Conservation (phyloP, 2,888 invertebrate species). For the Phortica magna region DNA sequence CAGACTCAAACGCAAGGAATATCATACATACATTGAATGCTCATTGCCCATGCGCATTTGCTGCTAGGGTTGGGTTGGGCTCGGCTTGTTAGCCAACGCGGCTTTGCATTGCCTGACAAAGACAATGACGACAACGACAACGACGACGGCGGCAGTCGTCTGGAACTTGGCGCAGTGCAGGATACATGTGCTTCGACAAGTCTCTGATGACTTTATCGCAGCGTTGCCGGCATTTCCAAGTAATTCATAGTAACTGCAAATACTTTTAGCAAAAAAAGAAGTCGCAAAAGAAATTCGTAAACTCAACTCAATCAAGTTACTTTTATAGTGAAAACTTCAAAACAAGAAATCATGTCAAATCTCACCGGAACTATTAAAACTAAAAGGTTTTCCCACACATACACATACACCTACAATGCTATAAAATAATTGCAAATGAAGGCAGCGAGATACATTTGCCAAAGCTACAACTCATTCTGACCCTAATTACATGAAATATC, state of each 20-base stretch:
- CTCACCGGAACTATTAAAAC: background rate
- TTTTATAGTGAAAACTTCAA: too few relatives aligned
- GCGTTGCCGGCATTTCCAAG: too few relatives aligned
- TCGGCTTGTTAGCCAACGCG: too few relatives aligned
- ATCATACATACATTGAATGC: background rate
- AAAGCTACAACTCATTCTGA: conserved; percentile 4
- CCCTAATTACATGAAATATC: conserved; percentile 24
- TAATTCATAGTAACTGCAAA: too few relatives aligned
- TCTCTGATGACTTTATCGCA: too few relatives aligned
- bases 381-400: too few relatives aligned
- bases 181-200: too few relatives aligned
- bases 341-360: background rate
- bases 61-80: background rate
- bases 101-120: background rate
- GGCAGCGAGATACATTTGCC: conserved; percentile 11
- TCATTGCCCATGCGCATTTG: background rate
- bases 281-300: background rate
- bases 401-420: background rate
- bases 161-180: too few relatives aligned
- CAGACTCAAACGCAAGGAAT: background rate
- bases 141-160: too few relatives aligned
- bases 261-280: too few relatives aligned
- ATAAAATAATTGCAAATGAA: conserved; percentile 2
- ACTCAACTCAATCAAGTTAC: background rate
- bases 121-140: conserved; percentile 3